These are phyloP conservation scores for Lophura nycthemera DNA, from an alignment of 2,113 vertebrate species.

Conservation along the genomic window DNA sequence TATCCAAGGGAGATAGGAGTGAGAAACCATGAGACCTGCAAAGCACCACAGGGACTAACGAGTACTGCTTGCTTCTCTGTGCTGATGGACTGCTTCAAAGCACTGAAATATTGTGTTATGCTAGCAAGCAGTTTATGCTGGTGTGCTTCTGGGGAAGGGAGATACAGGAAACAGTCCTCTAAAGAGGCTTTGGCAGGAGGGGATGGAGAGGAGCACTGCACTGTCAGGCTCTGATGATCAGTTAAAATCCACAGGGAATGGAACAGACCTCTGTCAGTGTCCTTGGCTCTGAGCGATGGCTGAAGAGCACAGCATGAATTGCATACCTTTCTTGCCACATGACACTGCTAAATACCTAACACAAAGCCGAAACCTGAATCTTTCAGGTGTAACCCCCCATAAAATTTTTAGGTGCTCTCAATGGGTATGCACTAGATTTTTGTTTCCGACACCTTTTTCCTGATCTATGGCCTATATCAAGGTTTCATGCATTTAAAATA, in stretches of 20 bases:
- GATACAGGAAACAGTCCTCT: background rate
- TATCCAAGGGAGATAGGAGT: background rate
- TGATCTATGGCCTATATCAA: background rate
- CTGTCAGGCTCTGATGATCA: background rate
- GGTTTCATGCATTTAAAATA: slow-evolving; percentile 36
- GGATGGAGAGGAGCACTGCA: background rate
- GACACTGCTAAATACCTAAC: background rate
- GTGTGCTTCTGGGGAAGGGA: background rate
- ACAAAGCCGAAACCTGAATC: background rate
- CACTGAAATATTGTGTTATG: background rate
- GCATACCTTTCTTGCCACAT: background rate
- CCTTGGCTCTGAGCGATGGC: background rate
- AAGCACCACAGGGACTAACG: background rate
- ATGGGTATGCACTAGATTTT: background rate
- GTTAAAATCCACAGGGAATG: background rate
- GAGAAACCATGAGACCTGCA: background rate
- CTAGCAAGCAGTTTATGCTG: background rate
- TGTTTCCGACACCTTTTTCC: background rate
- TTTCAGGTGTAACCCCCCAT: background rate
- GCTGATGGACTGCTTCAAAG: background rate
- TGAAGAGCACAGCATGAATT: background rate
- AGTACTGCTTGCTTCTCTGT: background rate
- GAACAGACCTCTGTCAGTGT: background rate
- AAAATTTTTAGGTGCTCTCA: background rate
- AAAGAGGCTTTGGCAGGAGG: background rate